phyloP scores from a whole-genome alignment of 2,113 vertebrate genomes.

The Bubo blakistoni region DNA sequence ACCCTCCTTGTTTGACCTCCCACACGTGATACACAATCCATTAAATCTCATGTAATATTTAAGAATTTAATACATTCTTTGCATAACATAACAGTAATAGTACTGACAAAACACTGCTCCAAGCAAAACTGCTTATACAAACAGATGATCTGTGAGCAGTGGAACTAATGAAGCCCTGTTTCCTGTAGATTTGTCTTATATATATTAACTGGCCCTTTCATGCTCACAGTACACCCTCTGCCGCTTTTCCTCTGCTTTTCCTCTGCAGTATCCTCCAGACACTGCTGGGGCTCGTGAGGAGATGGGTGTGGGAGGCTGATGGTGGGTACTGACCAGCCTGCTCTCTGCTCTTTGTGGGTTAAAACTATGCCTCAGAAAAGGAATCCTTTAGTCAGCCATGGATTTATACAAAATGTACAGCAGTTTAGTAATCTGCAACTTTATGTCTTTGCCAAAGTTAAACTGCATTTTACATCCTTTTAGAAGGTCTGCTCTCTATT shows the following conservation, averaged over 20 bases:
- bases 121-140: conserved; percentile 9
- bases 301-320: neutral
- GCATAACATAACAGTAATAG: neutral
- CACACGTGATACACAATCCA: neutral
- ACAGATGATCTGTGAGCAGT: neutral
- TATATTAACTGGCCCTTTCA: neutral
- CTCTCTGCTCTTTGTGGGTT: neutral
- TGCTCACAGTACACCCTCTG: neutral
- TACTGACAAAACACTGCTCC: conserved; percentile 5
- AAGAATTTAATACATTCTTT: conserved; percentile 49
- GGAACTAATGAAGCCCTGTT: neutral
- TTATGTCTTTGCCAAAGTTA: neutral
- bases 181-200: neutral
- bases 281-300: neutral
- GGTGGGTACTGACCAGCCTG: neutral
- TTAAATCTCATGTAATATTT: conserved; percentile 49
- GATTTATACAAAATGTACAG: neutral
- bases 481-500: neutral
- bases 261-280: neutral
- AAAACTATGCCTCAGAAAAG: neutral
- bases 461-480: neutral
- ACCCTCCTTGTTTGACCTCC: conserved; percentile 28
- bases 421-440: neutral
- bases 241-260: neutral
- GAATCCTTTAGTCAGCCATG: neutral